Percentiles rank a stretch among this genome's conserved stretches.
Conservation (phyloP, 2,113 vertebrate genomes). For the Callipepla californica region DNA sequence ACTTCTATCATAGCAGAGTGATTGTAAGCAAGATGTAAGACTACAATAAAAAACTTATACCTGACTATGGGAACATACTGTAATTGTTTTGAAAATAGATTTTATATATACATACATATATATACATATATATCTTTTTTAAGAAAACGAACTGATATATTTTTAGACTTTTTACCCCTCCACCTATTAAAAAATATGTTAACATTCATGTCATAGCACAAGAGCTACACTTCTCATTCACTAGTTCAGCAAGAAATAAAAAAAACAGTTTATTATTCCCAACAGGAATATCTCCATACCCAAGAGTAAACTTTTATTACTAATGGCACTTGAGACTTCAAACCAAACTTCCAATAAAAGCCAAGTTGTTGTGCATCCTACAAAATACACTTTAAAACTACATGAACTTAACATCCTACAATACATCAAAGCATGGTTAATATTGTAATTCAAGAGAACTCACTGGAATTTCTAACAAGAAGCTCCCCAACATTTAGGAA, state of each 20-base stretch:
- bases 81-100: neutral
- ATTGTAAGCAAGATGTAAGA: neutral
- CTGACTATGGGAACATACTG: neutral
- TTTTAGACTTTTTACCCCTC: neutral
- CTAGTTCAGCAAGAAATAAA: neutral
- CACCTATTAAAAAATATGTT: neutral
- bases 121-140: neutral
- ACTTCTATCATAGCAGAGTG: neutral
- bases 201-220: neutral
- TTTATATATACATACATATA: neutral
- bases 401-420: neutral
- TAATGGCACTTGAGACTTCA: neutral
- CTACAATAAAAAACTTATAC: conserved; percentile 7
- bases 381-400: neutral
- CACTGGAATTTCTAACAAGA: neutral
- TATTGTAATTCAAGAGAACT: neutral
- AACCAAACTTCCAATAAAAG: neutral
- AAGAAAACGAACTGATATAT: neutral
- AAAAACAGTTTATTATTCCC: neutral
- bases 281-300: neutral
- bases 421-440: neutral
- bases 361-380: neutral
- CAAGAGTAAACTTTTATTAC: neutral
- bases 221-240: neutral
- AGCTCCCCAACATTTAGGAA: neutral